These are phyloP conservation scores for Elanus axillaris DNA, from an alignment of 2,113 vertebrate species.

Conservation along the genomic window DNA sequence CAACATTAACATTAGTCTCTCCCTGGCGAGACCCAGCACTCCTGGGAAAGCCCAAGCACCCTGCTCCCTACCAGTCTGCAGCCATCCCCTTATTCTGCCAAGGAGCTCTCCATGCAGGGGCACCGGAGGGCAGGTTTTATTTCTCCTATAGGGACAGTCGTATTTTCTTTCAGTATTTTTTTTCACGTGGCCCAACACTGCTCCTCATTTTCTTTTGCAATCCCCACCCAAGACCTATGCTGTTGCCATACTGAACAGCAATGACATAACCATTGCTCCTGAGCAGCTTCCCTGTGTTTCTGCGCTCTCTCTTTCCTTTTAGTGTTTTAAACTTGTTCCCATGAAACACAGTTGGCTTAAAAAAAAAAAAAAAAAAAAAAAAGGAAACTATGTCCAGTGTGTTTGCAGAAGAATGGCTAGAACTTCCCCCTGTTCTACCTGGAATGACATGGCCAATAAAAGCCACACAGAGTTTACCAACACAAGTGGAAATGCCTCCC, in stretches of 20 bases:
- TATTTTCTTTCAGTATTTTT: background rate
- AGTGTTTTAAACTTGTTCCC: background rate
- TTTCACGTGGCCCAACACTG: background rate
- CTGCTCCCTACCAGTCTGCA: background rate
- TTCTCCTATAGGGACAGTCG: background rate
- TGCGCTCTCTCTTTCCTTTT: background rate
- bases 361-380: background rate
- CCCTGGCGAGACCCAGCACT: background rate
- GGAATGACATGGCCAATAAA: background rate
- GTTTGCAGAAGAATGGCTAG: background rate
- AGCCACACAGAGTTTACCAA: background rate
- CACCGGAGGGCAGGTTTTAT: background rate
- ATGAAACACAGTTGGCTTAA: background rate
- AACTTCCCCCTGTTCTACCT: background rate
- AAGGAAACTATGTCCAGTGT: background rate
- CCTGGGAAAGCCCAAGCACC: background rate
- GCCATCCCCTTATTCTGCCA: background rate
- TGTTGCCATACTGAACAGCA: background rate
- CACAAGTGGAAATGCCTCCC: background rate
- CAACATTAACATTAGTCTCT: rapidly evolving
- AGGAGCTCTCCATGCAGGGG: too few species aligned
- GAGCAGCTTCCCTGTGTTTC: background rate
- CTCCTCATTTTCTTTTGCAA: background rate
- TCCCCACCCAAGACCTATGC: background rate
- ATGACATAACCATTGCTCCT: too few species aligned